These are phyloP conservation scores for Ariolimax columbianus DNA, from an alignment of 2,888 invertebrate genomes.

Conservation along the genomic window DNA sequence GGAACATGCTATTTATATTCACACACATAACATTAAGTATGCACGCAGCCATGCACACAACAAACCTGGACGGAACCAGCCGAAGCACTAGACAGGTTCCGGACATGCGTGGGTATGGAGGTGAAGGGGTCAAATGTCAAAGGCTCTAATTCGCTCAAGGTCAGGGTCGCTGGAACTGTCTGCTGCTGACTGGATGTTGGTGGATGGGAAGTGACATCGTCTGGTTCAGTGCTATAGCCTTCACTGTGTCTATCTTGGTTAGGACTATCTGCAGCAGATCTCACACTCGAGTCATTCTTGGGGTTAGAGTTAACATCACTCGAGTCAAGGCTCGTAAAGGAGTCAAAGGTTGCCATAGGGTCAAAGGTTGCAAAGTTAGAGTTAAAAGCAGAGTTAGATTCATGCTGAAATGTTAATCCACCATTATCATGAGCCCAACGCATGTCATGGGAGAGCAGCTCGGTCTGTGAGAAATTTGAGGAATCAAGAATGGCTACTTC, in stretches of 20 bases:
- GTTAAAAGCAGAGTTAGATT: background rate
- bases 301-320: slow-evolving; percentile 14
- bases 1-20: too few relatives aligned
- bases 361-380: slow-evolving; percentile 22
- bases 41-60: background rate
- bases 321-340: slow-evolving; percentile 10
- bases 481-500: background rate
- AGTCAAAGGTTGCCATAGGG: too few relatives aligned
- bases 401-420: background rate
- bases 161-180: background rate
- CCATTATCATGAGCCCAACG: background rate
- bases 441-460: background rate
- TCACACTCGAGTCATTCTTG: background rate
- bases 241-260: background rate
- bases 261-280: background rate
- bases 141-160: background rate
- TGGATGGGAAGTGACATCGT: slow-evolving; percentile 28
- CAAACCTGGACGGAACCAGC: slow-evolving; percentile 49
- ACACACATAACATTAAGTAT: background rate
- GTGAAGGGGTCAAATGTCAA: slow-evolving; percentile 1
- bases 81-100: slow-evolving; percentile 34
- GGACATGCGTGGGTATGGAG: slow-evolving; percentile 4
- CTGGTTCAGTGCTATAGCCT: background rate
- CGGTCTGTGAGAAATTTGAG: background rate
- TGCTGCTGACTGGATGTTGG: background rate